Conservation (phyloP, 37 sponge, comb jelly and placozoan genomes). For the Aphrocallistes beatrix region DNA sequence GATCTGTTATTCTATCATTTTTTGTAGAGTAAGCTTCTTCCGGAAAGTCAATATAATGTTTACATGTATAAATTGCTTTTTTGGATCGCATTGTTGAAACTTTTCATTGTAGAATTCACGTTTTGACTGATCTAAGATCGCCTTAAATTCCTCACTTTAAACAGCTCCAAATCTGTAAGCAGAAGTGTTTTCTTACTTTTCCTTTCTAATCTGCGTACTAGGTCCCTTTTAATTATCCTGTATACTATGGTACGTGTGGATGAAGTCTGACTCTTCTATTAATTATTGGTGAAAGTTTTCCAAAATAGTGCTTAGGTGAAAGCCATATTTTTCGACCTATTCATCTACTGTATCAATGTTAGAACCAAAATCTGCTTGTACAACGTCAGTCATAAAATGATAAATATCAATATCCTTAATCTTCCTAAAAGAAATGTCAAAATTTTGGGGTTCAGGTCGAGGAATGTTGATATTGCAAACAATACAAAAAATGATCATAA, state of each 20-base stretch:
- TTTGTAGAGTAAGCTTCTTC: conserved; percentile 6
- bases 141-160: background rate
- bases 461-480: conserved; percentile 4
- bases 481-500: background rate
- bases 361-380: background rate
- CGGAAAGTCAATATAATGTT: background rate
- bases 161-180: background rate
- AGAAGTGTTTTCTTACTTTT: background rate
- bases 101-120: background rate
- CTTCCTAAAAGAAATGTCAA: background rate
- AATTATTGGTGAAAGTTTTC: background rate
- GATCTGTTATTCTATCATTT: background rate
- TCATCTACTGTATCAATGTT: background rate
- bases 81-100: background rate
- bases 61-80: background rate
- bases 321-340: background rate
- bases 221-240: background rate
- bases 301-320: background rate
- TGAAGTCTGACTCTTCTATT: background rate
- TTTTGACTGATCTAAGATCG: background rate
- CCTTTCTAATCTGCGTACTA: background rate
- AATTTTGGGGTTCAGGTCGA: background rate
- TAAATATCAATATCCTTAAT: background rate
- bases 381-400: background rate
- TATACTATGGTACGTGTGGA: background rate